Evolutionary conservation across 2,888 invertebrate species (phyloP).

Genomic region (Tenthredo mesomela): DNA sequence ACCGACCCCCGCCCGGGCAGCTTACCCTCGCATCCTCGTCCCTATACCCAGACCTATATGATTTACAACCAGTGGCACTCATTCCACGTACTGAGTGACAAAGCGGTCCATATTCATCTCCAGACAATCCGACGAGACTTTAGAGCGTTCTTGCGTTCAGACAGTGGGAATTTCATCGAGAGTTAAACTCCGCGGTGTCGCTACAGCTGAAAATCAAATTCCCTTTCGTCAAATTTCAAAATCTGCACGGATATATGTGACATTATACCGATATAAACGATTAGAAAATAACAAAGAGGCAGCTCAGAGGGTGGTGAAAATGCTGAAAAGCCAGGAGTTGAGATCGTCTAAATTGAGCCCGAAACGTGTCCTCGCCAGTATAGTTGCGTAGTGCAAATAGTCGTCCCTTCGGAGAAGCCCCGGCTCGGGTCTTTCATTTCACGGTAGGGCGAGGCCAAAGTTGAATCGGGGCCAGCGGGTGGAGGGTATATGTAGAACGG

Average conservation of each 20-base stretch:
- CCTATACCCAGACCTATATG: conserved; percentile 63
- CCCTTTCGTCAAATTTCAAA: background rate
- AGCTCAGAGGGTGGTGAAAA: background rate
- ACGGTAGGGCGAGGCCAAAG: conserved; percentile 69
- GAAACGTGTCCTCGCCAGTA: conserved; percentile 70
- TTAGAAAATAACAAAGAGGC: background rate
- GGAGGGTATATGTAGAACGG: conserved; percentile 14
- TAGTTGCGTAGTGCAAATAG: conserved; percentile 73
- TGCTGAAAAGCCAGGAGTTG: background rate
- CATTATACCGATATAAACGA: background rate
- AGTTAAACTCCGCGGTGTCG: background rate
- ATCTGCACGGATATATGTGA: background rate
- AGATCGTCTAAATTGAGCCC: conserved; percentile 19
- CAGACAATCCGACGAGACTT: background rate
- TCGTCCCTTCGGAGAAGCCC: conserved; percentile 56
- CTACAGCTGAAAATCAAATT: background rate
- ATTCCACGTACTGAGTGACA: conserved; percentile 56
- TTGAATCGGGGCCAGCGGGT: conserved; percentile 52
- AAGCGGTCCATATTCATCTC: background rate
- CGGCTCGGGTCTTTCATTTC: conserved; percentile 63
- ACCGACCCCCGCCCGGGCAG: conserved; percentile 60
- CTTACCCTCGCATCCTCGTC: conserved; percentile 57
- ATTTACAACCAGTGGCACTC: conserved; percentile 73
- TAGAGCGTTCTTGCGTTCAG: background rate
- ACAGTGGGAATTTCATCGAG: background rate